A percentile compares a stretch with the other conserved stretches of the same genome.
These are phyloP conservation scores for Amblyopsis rosae DNA, from an alignment of 2,113 vertebrate species.

Conservation along the genomic window DNA sequence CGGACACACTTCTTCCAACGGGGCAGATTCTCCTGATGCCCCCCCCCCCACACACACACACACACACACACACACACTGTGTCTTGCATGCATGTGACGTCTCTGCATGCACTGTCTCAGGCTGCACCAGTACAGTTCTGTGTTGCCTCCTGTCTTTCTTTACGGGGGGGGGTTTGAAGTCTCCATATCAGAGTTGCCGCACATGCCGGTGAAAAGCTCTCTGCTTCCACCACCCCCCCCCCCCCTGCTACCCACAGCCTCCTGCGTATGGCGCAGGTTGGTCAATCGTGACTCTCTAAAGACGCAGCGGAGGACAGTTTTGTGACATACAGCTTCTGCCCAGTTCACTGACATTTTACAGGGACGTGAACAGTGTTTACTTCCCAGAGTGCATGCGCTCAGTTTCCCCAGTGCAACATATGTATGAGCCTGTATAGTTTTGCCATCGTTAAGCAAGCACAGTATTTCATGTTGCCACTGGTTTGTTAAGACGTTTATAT, in stretches of 20 bases:
- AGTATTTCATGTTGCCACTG: not conserved
- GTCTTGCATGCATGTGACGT: conserved; percentile 57
- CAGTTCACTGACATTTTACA: conserved; percentile 43
- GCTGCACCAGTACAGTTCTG: conserved; percentile 54
- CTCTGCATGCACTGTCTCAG: conserved; percentile 69
- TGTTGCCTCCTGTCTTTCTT: conserved; percentile 39
- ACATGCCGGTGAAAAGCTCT: not conserved
- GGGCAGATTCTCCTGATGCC: conserved; percentile 19
- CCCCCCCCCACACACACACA: not conserved
- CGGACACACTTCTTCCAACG: conserved; percentile 7
- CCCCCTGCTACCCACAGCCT: not conserved
- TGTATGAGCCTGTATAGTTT: conserved; percentile 51
- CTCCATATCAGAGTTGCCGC: not conserved
- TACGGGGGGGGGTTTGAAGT: conserved; percentile 26
- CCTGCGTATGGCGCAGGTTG: conserved; percentile 26
- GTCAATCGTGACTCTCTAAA: conserved; percentile 42
- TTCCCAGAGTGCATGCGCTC: conserved; percentile 55
- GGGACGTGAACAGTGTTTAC: conserved; percentile 60
- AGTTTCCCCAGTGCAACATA: conserved; percentile 52
- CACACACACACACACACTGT: not conserved
- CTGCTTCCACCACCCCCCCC: not conserved
- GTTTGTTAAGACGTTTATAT: conserved; percentile 11
- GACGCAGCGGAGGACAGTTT: conserved; percentile 38
- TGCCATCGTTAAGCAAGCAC: conserved; percentile 6
- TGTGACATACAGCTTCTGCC: conserved; percentile 47